phyloP scores from a whole-genome alignment of 2,113 vertebrate genomes.

The Anhinga anhinga region DNA sequence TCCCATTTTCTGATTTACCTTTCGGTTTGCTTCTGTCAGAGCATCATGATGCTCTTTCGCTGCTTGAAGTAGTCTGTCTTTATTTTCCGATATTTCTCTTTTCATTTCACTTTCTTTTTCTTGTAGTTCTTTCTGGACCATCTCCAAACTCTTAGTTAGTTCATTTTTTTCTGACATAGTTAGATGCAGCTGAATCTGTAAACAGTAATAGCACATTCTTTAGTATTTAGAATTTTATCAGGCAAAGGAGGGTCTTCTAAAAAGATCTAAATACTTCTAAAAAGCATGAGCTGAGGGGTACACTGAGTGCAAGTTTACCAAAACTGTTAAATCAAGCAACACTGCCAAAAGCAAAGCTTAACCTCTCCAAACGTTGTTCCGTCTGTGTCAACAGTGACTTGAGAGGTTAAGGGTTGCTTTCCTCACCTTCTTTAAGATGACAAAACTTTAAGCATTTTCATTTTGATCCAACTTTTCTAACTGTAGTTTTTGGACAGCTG shows the following conservation, averaged over 20 bases:
- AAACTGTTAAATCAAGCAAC: background rate
- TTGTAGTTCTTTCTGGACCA: conserved; percentile 52
- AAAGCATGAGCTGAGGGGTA: background rate
- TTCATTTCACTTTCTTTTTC: conserved; percentile 50
- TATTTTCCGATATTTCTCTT: conserved; percentile 61
- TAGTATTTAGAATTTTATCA: background rate
- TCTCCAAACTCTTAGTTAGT: conserved; percentile 42
- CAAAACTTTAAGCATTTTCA: background rate
- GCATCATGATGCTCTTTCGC: conserved; percentile 17
- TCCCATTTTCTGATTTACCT: conserved; percentile 44
- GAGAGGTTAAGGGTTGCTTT: background rate
- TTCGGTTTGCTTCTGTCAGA: conserved; percentile 24
- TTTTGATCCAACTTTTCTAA: background rate
- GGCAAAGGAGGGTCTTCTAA: background rate
- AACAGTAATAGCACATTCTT: background rate
- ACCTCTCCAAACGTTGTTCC: background rate
- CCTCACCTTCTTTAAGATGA: background rate
- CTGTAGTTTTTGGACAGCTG: background rate
- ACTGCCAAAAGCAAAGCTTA: background rate
- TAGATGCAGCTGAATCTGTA: conserved; percentile 65
- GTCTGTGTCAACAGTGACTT: background rate
- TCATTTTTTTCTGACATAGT: conserved; percentile 60
- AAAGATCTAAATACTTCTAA: no score
- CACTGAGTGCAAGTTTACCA: rapidly evolving
- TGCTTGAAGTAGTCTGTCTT: conserved; percentile 56